Evolutionary conservation across 2,797 vertebrate species (phyloP).

Genomic region (Rachycentron canadum): DNA sequence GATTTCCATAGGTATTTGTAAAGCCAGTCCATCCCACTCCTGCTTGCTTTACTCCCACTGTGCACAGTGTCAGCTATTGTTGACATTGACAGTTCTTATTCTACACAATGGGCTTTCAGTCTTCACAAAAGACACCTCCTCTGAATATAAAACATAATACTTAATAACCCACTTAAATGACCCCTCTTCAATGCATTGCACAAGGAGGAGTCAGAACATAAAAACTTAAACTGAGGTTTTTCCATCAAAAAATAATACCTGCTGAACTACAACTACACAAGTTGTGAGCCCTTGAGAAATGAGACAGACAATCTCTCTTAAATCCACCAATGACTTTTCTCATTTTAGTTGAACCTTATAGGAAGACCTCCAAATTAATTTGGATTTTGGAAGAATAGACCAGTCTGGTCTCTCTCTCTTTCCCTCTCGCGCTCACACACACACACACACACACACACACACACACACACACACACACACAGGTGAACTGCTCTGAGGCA

Average conservation of each 20-base stretch:
- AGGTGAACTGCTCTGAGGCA: slow-evolving; percentile 47
- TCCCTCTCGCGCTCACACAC: neutral
- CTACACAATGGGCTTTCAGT: neutral
- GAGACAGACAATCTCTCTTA: neutral
- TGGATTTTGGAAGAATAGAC: neutral
- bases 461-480: slow-evolving; percentile 20
- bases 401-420: too few relatives aligned
- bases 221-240: neutral
- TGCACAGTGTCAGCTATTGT: slow-evolving; percentile 4
- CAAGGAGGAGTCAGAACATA: neutral
- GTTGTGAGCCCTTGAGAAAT: neutral
- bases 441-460: slow-evolving; percentile 12
- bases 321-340: slow-evolving; percentile 5
- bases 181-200: neutral
- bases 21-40: slow-evolving; percentile 15
- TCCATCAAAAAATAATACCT: neutral
- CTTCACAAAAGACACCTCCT: neutral
- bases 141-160: neutral
- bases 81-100: slow-evolving; percentile 7
- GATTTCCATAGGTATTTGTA: slow-evolving; percentile 5
- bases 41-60: neutral
- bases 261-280: neutral
- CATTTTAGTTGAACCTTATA: slow-evolving; percentile 2
- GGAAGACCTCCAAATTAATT: neutral
- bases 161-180: slow-evolving; percentile 3